Evolutionary conservation across 2,888 invertebrate genomes (phyloP).

Genomic region (Megalurothrips usitatus): DNA sequence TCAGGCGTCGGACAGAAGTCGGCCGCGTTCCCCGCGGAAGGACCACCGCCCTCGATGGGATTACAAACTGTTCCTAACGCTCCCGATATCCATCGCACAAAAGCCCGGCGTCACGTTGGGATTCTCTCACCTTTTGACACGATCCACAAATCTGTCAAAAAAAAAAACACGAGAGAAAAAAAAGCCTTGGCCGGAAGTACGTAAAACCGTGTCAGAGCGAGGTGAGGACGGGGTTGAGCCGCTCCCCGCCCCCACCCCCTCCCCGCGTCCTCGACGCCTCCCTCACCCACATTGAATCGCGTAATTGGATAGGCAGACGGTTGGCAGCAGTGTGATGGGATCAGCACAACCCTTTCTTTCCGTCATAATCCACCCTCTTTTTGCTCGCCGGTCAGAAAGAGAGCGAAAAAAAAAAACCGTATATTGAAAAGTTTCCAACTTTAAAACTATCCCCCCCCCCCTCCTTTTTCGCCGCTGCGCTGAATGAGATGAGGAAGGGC

Average conservation of each 20-base stretch:
- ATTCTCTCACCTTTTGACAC: neutral
- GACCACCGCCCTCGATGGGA: neutral
- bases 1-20: neutral
- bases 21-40: neutral
- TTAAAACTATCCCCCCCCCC: neutral
- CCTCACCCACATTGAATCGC: slow-evolving; percentile 19
- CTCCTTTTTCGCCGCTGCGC: neutral
- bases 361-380: slow-evolving; percentile 2
- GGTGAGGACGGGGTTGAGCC: neutral
- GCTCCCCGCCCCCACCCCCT: neutral
- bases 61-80: neutral
- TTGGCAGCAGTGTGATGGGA: neutral
- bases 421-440: slow-evolving; percentile 1
- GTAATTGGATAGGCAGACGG: slow-evolving; percentile 7
- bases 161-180: neutral
- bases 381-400: neutral
- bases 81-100: neutral
- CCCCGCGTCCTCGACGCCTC: neutral
- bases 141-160: neutral
- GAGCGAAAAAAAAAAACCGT: neutral
- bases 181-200: neutral
- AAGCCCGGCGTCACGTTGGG: neutral
- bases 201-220: neutral
- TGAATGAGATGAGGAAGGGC: neutral
- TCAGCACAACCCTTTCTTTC: slow-evolving; percentile 20